phyloP scores from a whole-genome alignment of 2,113 vertebrate genomes.

The Zapornia atra region DNA sequence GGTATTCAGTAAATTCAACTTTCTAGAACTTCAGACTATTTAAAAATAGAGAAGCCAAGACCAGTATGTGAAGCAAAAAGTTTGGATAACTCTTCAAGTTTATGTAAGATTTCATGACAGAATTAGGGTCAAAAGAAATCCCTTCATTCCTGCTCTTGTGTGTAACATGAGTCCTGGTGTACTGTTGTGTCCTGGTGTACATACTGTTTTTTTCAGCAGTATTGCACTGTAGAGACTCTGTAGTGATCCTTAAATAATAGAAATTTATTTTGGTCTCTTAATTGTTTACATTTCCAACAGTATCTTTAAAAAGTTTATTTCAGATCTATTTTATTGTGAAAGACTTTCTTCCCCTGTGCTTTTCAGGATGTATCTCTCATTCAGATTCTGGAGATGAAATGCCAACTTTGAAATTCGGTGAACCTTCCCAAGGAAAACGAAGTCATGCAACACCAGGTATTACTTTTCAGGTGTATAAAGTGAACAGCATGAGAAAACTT shows the following conservation, averaged over 20 bases:
- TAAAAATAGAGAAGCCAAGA: background rate
- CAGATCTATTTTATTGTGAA: background rate
- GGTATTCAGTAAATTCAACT: background rate
- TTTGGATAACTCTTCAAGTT: background rate
- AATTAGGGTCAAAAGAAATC: background rate
- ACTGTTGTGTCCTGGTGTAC: too few species aligned
- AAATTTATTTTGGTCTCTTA: background rate
- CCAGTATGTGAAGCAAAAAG: background rate
- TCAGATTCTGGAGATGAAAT: constrained; percentile 44
- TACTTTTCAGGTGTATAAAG: background rate
- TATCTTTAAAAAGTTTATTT: background rate
- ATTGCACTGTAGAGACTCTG: background rate
- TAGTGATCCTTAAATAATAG: background rate
- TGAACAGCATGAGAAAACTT: background rate
- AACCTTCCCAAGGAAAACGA: background rate
- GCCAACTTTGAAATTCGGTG: background rate
- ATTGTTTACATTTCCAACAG: background rate
- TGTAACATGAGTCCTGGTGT: background rate
- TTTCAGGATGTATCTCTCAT: constrained; percentile 12
- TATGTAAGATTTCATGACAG: background rate
- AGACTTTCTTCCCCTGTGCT: background rate
- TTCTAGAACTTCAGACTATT: background rate
- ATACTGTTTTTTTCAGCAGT: background rate
- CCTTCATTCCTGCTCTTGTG: background rate
- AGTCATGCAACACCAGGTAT: background rate